Evolutionary conservation across 2,113 vertebrate species (phyloP), one percentile per base, ranked within the genome.

Genomic region (Amblyopsis rosae): DNA sequence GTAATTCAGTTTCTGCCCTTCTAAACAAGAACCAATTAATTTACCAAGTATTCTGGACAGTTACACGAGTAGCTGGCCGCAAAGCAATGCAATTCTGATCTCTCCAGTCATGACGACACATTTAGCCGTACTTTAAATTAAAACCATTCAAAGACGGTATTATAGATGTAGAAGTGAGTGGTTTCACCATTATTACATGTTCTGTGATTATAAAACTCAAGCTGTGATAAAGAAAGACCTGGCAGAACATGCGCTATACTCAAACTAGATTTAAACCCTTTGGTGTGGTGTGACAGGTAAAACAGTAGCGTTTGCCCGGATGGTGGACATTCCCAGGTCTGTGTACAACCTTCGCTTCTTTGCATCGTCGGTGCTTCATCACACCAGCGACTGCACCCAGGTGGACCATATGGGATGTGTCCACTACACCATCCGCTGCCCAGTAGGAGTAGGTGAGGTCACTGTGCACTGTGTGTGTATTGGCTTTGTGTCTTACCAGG

Each of bases 291-390:
- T 59, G 85, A 15, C 85, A 99, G 98, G 98, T 46, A 99, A 99
- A 92, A 97, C 96, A 0, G 12, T 97, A 9, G 84, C 89, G 0
- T 93, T 95, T 78, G 97, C 98, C 0, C 93, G 93, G 73, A 95
- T 90, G 0, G 67, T 97, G 75, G 97, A 99, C 80, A 96, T 98
- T 46, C 97, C 97, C 12, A 89, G 97, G 8, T 86, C 96, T 0
- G 94, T 62, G 0, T 84, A 95, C 77, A 99, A 99, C 91, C 95
- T 98, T 76, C 91, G 95, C 33, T 99, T 98, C 93, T 99, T 99
- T 0, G 95, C 97, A 0, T 96, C 97, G 0, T 95, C 96, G 3
- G 67, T 94, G 72, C 94, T 95, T 62, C 95, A 99, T 81, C 94
- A 96, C 48, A 94, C 92, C 0, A 91, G 86, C 0, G 95, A 98